Conservation (phyloP, 1,140 invertebrate genomes). For the Drosophila varians region DNA sequence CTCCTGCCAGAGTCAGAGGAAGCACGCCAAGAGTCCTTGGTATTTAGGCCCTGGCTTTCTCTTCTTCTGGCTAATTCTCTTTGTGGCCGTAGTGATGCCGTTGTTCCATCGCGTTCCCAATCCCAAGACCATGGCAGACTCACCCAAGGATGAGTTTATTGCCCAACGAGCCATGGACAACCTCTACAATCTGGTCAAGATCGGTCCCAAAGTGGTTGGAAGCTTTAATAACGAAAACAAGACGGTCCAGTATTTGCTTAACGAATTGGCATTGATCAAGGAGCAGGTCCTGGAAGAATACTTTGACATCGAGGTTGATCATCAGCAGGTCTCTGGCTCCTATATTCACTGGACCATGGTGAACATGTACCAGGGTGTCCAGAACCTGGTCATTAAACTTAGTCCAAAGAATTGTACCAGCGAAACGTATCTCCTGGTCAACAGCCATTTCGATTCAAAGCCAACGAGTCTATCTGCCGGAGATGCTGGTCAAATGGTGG, state of each 20-base stretch:
- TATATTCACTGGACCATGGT: conserved; percentile 92
- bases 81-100: not conserved
- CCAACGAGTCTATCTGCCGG: conserved; percentile 92
- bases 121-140: not conserved
- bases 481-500: conserved; percentile 96
- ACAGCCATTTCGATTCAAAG: conserved; percentile 97
- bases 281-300: conserved; percentile 61
- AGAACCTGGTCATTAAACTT: conserved; percentile 92
- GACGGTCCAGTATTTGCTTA: conserved; percentile 85
- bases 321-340: conserved; percentile 87
- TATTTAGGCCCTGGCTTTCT: not conserved
- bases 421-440: conserved; percentile 89
- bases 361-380: conserved; percentile 88
- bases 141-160: not conserved
- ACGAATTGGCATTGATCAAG: conserved; percentile 60
- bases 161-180: not conserved
- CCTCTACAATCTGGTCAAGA: conserved; percentile 61
- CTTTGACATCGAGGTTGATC: conserved; percentile 65
- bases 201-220: conserved; percentile 88
- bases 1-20: not conserved
- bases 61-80: not conserved
- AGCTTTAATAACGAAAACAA: conserved; percentile 88
- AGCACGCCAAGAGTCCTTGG: not conserved
- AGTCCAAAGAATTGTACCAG: conserved; percentile 83
- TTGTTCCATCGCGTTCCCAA: not conserved